Conservation (phyloP, 2,888 invertebrate species). For the Morpho helenor region DNA sequence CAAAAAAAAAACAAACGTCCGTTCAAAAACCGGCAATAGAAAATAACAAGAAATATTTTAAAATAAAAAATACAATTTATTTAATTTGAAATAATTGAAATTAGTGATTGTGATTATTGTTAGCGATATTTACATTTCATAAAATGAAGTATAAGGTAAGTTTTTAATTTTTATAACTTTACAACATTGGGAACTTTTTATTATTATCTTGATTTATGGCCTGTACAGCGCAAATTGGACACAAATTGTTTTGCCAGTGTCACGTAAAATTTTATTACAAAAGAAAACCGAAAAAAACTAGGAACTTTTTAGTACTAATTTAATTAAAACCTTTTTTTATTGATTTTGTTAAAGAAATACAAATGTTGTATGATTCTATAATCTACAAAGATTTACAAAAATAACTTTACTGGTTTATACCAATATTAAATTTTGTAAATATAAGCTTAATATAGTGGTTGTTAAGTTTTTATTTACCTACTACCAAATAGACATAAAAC, state of each 20-base stretch:
- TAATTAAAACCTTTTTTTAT: conserved; percentile 14
- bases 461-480: no score
- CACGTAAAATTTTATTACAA: no score
- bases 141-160: conserved; percentile 69
- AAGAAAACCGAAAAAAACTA: no score
- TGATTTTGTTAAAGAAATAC: conserved; percentile 1
- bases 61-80: conserved; percentile 4
- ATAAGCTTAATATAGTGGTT: neutral
- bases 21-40: conserved; percentile 10
- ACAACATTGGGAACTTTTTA: neutral
- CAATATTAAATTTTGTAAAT: neutral
- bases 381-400: no score
- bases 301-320: neutral
- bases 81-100: no score
- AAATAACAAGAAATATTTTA: conserved; percentile 12
- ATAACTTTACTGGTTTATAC: no score
- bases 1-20: conserved; percentile 39
- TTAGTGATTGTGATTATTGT: conserved; percentile 25
- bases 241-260: no score
- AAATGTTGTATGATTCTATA: no score
- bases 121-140: conserved; percentile 7
- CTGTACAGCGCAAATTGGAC: no score
- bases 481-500: conserved; percentile 11
- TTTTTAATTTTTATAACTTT: conserved; percentile 14
- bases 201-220: neutral